These are phyloP conservation scores for Brachymystax lenok DNA, from an alignment of 2,797 vertebrate genomes.

Conservation along the genomic window DNA sequence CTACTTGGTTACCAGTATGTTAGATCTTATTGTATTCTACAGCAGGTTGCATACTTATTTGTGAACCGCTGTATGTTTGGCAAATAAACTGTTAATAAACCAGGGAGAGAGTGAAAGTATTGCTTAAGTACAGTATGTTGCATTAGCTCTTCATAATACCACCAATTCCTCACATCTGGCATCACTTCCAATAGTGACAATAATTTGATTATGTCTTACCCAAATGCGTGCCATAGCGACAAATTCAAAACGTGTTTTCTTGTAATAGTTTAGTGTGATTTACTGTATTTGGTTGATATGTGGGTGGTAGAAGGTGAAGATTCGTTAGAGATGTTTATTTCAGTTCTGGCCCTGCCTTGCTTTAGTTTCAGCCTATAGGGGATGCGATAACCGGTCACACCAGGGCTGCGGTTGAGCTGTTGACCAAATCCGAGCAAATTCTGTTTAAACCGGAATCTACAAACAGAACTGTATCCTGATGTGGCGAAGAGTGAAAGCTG, in stretches of 20 bases:
- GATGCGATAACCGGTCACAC: constrained; percentile 83
- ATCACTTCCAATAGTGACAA: neutral
- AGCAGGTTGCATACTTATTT: neutral
- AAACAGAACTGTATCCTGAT: constrained; percentile 98
- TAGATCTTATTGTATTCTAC: neutral
- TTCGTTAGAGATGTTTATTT: constrained; percentile 36
- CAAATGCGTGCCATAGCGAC: neutral
- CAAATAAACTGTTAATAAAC: neutral
- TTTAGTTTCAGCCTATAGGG: constrained; percentile 48
- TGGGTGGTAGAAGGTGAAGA: neutral
- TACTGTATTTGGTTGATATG: neutral
- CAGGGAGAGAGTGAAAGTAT: neutral
- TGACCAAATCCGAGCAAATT: constrained; percentile 90
- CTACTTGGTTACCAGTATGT: constrained; percentile 5
- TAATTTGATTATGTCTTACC: neutral
- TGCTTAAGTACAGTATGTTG: neutral
- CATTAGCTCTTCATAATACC: neutral
- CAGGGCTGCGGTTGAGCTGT: constrained; percentile 87
- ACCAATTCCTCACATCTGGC: neutral
- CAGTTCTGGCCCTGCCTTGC: constrained; percentile 42
- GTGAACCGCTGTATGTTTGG: neutral
- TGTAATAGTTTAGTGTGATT: neutral
- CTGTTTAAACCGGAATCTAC: constrained; percentile 97
- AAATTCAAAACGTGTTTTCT: neutral
- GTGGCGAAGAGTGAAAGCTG: constrained; percentile 83